Conservation (phyloP, 2,888 invertebrate species). For the Limnephilus marmoratus region DNA sequence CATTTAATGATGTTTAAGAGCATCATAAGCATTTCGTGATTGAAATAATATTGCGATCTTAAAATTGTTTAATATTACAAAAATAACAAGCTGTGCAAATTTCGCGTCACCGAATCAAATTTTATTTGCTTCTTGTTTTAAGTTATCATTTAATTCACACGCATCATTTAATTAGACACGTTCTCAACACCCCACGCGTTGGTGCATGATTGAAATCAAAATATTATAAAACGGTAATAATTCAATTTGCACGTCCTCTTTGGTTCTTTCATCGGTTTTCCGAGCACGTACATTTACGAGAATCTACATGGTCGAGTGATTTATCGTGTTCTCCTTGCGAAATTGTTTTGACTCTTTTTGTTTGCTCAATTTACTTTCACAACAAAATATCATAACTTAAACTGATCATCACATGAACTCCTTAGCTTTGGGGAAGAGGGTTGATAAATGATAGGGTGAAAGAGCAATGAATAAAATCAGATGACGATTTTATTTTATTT, state of each 20-base stretch:
- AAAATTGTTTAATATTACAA: too few relatives aligned
- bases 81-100: too few relatives aligned
- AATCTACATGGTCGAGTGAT: constrained; percentile 11
- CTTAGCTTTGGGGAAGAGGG: neutral
- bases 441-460: neutral
- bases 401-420: neutral
- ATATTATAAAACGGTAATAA: neutral
- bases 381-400: neutral
- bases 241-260: neutral
- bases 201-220: too few relatives aligned
- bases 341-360: constrained; percentile 8
- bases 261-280: neutral
- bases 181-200: too few relatives aligned
- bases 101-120: too few relatives aligned
- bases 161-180: too few relatives aligned
- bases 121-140: too few relatives aligned
- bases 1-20: too few relatives aligned
- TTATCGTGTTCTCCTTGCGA: neutral
- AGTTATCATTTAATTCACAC: too few relatives aligned
- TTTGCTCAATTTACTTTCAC: constrained; percentile 12
- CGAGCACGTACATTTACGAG: neutral
- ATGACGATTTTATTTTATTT: neutral
- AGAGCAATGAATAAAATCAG: neutral
- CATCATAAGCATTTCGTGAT: too few relatives aligned
- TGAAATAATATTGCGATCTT: too few relatives aligned